Conservation (phyloP, 2,113 vertebrate genomes). For the Hylia prasina region DNA sequence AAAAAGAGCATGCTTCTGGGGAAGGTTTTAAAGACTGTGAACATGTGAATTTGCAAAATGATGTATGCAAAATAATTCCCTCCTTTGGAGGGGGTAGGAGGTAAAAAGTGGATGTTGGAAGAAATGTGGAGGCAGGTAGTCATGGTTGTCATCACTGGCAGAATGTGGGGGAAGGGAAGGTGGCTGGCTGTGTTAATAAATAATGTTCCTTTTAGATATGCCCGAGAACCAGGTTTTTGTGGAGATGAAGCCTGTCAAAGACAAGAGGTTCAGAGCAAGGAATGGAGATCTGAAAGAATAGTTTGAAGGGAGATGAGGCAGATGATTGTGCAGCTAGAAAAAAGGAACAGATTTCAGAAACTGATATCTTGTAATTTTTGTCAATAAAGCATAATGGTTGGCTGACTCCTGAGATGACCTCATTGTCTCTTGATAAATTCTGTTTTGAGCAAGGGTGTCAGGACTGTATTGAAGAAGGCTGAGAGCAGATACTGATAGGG, state of each 20-base stretch:
- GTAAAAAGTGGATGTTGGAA: background rate
- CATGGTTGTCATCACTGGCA: background rate
- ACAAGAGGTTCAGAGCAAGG: background rate
- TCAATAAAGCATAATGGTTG: background rate
- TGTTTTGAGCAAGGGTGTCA: background rate
- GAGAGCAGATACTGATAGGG: fast-evolving
- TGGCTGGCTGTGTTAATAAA: background rate
- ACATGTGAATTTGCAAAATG: background rate
- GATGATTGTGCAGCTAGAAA: background rate
- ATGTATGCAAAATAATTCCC: background rate
- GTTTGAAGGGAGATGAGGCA: background rate
- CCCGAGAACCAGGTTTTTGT: background rate
- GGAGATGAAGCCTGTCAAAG: background rate
- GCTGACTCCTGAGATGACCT: background rate
- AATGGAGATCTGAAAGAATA: background rate
- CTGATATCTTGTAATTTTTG: background rate
- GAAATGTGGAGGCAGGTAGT: background rate
- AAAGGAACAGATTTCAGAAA: background rate
- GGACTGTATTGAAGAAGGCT: background rate
- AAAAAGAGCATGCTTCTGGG: background rate
- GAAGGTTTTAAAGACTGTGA: background rate
- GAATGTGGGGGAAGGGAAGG: background rate
- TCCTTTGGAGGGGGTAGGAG: background rate
- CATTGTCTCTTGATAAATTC: background rate
- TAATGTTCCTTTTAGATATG: background rate